Evolutionary conservation across 2,113 vertebrate species (phyloP).

Genomic region (Microtus montanus): DNA sequence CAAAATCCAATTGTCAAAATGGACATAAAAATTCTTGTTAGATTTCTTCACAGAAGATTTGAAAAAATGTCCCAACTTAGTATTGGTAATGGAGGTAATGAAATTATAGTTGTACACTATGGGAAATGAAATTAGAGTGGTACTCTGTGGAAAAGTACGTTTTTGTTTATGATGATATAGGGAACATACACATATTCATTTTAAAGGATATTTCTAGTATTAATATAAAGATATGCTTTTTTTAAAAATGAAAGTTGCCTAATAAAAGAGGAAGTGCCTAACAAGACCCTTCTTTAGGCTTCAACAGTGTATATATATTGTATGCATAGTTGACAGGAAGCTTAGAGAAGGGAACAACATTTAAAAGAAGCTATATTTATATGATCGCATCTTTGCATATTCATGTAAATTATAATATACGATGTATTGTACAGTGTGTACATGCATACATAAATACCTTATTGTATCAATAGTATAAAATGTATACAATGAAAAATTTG

Average conservation of each 20-base stretch:
- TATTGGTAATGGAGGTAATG: not conserved
- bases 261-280: not conserved
- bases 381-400: not conserved
- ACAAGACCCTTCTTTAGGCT: not conserved
- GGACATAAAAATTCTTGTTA: not conserved
- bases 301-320: not conserved
- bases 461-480: not conserved
- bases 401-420: not conserved
- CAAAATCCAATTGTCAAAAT: slow-evolving; percentile 4
- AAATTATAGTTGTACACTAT: not conserved
- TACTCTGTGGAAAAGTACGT: not conserved
- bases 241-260: not conserved
- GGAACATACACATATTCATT: not conserved
- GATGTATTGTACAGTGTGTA: not conserved
- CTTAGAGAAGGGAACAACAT: not conserved
- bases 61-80: not conserved
- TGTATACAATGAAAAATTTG: not conserved
- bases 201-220: not conserved
- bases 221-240: not conserved
- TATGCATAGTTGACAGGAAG: not conserved
- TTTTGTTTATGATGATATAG: not conserved
- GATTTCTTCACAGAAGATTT: not conserved
- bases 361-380: not conserved
- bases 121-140: not conserved
- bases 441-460: not conserved